Evolutionary conservation across 2,888 invertebrate species (phyloP).

Genomic region (Rhodophaea formosa): DNA sequence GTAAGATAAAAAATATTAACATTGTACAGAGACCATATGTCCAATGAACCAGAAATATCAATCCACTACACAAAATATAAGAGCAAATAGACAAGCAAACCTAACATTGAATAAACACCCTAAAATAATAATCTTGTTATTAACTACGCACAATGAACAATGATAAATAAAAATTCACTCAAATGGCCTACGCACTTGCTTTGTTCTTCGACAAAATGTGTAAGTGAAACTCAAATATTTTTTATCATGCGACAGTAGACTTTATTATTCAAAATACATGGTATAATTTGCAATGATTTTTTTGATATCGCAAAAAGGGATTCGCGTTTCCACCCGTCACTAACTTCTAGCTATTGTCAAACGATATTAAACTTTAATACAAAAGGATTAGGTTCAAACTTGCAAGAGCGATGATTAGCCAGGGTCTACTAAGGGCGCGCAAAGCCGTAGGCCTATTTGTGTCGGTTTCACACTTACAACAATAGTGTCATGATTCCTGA

Average conservation of each 20-base stretch:
- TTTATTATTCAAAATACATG: accelerated
- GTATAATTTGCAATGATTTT: slow-evolving; percentile 18
- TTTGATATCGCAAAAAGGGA: slow-evolving; percentile 41
- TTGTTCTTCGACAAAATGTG: slow-evolving; percentile 37
- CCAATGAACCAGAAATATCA: slow-evolving; percentile 1
- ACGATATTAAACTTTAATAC: slow-evolving; percentile 26
- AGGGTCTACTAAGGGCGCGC: slow-evolving; percentile 40
- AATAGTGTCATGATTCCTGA: slow-evolving; percentile 65
- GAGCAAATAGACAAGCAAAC: not conserved
- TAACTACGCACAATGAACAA: slow-evolving; percentile 56
- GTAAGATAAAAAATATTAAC: not conserved
- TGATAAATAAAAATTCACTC: slow-evolving; percentile 62
- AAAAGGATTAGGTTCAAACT: slow-evolving; percentile 17
- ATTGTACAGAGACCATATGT: not conserved
- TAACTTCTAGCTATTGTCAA: slow-evolving; percentile 21
- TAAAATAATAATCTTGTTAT: slow-evolving; percentile 29
- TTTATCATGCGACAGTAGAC: slow-evolving; percentile 30
- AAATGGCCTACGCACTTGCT: slow-evolving; percentile 48
- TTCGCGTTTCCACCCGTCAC: slow-evolving; percentile 44
- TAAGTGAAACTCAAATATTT: slow-evolving; percentile 24
- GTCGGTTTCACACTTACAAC: slow-evolving; percentile 82
- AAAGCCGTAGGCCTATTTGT: slow-evolving; percentile 75
- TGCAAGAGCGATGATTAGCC: slow-evolving; percentile 22
- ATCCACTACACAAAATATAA: not conserved
- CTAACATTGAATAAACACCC: slow-evolving; percentile 6